phyloP scores from a whole-genome alignment of 2,888 invertebrate species.

The Amphipyra berbera region DNA sequence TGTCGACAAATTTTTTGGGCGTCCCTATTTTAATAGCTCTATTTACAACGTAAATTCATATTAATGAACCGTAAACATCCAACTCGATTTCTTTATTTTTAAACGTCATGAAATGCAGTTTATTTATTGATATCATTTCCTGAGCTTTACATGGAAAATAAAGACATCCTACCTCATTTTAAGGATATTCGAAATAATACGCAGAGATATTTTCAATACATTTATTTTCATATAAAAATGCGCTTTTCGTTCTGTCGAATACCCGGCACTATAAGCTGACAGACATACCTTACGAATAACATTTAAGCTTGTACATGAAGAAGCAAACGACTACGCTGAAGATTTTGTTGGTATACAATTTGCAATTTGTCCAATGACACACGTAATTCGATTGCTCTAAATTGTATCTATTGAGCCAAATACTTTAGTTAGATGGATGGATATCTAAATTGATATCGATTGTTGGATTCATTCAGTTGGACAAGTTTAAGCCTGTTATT shows the following conservation, averaged over 20 bases:
- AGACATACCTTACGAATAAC: constrained; percentile 75
- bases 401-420: constrained; percentile 45
- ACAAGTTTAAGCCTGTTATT: constrained; percentile 27
- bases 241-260: constrained; percentile 60
- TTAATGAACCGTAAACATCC: constrained; percentile 63
- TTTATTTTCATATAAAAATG: constrained; percentile 86
- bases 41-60: constrained; percentile 62
- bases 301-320: constrained; percentile 62
- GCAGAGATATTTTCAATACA: constrained; percentile 70
- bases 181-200: constrained; percentile 29
- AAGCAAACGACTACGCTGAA: constrained; percentile 48
- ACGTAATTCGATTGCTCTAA: constrained; percentile 44
- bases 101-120: constrained; percentile 13
- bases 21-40: constrained; percentile 58
- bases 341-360: constrained; percentile 38
- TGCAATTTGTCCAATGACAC: constrained; percentile 51
- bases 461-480: constrained; percentile 29
- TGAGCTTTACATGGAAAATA: not conserved
- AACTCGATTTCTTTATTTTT: constrained; percentile 14
- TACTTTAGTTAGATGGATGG: constrained; percentile 29
- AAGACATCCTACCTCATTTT: not conserved
- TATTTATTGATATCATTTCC: constrained; percentile 9
- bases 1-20: constrained; percentile 73
- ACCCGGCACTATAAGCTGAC: constrained; percentile 74
- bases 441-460: constrained; percentile 49